These are phyloP conservation scores for Myrmecobius fasciatus DNA, from an alignment of 2,113 vertebrate species.

Conservation along the genomic window DNA sequence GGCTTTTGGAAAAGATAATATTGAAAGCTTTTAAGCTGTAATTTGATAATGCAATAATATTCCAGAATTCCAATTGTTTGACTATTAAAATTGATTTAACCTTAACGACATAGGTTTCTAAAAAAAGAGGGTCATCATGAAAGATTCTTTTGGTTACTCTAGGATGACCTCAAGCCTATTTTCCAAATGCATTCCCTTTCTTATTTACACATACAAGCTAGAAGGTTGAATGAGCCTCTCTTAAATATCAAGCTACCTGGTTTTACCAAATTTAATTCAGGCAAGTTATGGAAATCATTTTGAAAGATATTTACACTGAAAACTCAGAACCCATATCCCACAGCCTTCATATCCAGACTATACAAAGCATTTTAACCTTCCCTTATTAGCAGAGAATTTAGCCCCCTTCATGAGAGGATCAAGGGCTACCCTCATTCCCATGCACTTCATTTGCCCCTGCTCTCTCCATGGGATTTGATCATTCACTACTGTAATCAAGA, in stretches of 20 bases:
- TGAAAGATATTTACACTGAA: not conserved
- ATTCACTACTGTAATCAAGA: not conserved
- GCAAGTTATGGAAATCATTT: not conserved
- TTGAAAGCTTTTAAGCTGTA: not conserved
- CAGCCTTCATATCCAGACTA: not conserved
- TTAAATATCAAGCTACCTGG: not conserved
- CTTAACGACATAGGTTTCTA: not conserved
- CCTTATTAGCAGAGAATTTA: not conserved
- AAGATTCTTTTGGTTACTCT: slow-evolving; percentile 14
- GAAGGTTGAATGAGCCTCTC: not conserved
- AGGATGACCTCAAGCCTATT: slow-evolving; percentile 21
- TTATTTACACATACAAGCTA: slow-evolving; percentile 13
- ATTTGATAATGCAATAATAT: not conserved
- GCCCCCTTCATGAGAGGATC: not conserved
- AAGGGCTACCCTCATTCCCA: not conserved
- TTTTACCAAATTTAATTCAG: not conserved
- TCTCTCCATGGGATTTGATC: not conserved
- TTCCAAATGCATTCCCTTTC: slow-evolving; percentile 14
- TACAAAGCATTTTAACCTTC: not conserved
- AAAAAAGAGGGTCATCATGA: not conserved
- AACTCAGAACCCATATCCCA: not conserved
- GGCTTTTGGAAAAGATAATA: not conserved
- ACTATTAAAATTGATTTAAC: not conserved
- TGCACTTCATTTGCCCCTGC: not conserved
- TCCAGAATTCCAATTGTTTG: not conserved